Percentiles rank a stretch among this genome's conserved stretches.
These are phyloP conservation scores for Aphodius granarius DNA, from an alignment of 2,888 invertebrate species.

Conservation along the genomic window DNA sequence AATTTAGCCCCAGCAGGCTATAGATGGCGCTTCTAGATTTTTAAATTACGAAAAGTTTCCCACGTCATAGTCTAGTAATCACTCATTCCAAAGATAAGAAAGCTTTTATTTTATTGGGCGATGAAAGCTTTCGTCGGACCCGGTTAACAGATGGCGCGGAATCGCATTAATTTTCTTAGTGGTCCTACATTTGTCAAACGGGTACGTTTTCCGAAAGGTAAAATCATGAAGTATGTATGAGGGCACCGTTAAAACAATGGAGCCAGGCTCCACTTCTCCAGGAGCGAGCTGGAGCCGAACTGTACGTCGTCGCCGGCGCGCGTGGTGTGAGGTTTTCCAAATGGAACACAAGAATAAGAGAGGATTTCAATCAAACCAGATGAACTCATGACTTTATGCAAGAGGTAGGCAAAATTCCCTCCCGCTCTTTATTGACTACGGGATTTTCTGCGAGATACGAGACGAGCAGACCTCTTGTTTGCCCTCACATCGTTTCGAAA, in stretches of 20 bases:
- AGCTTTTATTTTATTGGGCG: background rate
- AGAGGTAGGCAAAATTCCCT: slow-evolving; percentile 49
- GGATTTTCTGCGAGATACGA: slow-evolving; percentile 23
- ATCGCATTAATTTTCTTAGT: slow-evolving; percentile 26
- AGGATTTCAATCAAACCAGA: slow-evolving; percentile 58
- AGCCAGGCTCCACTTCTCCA: slow-evolving; percentile 33
- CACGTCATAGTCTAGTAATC: too few relatives aligned
- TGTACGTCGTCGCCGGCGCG: slow-evolving; percentile 4
- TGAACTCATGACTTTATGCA: slow-evolving; percentile 58
- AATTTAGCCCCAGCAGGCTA: too few relatives aligned
- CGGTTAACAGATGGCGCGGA: slow-evolving; percentile 8
- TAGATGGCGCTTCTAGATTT: too few relatives aligned
- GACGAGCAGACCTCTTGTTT: background rate
- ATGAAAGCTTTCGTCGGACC: background rate
- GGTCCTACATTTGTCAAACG: slow-evolving; percentile 25
- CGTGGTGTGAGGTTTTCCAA: slow-evolving; percentile 53
- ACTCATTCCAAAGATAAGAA: background rate
- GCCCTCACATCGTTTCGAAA: background rate
- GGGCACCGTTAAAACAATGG: slow-evolving; percentile 53
- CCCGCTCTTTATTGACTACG: slow-evolving; percentile 35
- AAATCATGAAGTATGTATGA: slow-evolving; percentile 55
- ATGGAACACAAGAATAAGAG: slow-evolving; percentile 54
- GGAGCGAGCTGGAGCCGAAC: background rate
- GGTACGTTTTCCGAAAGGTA: slow-evolving; percentile 23
- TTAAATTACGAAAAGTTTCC: too few relatives aligned